Evolutionary conservation across 92 coral and sea anemone genomes (phyloP), one percentile per base, ranked within the genome.

Genomic region (Phenganax marumi): DNA sequence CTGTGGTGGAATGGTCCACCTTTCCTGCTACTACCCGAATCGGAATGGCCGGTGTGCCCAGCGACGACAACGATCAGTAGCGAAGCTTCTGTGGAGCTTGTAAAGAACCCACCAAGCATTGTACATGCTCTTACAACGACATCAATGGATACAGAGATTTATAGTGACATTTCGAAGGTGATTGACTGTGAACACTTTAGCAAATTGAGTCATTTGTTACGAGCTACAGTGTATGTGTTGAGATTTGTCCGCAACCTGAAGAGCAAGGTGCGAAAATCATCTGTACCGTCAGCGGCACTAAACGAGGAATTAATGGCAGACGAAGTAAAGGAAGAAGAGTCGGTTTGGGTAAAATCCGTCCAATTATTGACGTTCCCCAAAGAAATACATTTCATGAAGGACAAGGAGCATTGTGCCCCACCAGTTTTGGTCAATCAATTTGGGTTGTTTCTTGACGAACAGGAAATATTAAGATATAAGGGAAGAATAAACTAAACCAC

Each of bases 401-500:
- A 68, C 26, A 8, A 17, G 11, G 26, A 22, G 47, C 21, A 6
- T 16, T 46, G 16, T 22, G 25, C 63, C 1, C 0, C 63, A 1
- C 73, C 73, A 13, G 11, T 24, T 12, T 52, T 52, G 0, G 77
- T 72, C 17, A 4, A 19, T 7, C 77, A 72, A 72, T 50, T 72
- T 9, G 26, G 77, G 7, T 50, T 72, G 8, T 72, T 72, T 24
- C 8, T 72, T 26, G 48, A 25, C 51, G 50, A 25, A 0, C 14
- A 25, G 43, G 16, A 46, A 9, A 46, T 9, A 22, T 5, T 46
- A 68, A 26, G 49, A 68, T 46, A 6, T 17, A 86, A 86, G 69
- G 91, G 89, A 49, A 79, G 89, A 83, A 77, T 86, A 16, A 82
- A 86, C 77, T 69, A 86, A 10, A 70, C 88, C 47, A 47, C 58